Base-by-base conservation (phyloP, 2,113 vertebrate species). In the Antigone vipio region DNA sequence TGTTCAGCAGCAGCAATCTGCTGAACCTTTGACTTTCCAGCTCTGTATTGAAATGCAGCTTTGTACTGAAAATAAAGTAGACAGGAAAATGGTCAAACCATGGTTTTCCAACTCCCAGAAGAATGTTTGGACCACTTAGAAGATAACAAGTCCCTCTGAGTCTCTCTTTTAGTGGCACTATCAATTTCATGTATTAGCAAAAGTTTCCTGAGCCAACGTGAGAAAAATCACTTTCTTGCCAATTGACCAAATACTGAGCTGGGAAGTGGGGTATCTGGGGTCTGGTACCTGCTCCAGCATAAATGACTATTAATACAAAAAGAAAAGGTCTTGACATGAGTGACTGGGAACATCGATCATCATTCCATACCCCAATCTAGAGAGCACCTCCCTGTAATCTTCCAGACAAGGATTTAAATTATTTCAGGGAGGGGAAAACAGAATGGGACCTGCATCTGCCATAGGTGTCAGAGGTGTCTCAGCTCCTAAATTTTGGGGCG, bases 271-370 rank as follows among this genome's bases (percentile, higher is more conserved):
- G 11, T 52, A 35, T 58, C 38, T 63, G 29, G 16, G 24, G 22
- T 55, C 27, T 73, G 71, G 58, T 67, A 64, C 27, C 67, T 55
- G 47, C 56, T 79, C 47, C 75, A 72, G 62, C 58, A 42, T 1
- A 59, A 67, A 59, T 38, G 4, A 5, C 29, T 55, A 0, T 13
- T 38, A 16, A 15, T 3, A 50, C 8, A 73, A 68, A 73, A 62
- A 64, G 22, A 73, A 89, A 68, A 0, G 2, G 5, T 29, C 35
- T 22, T 50, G 67, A 30, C 22, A 38, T 26, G 15, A 30, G 13
- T 64, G 58, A 50, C n/a, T 4, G 5, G 49, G n/a, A 55, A 34
- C 35, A 64, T 27, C 0, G 0, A 44, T 23, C 26, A 15, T 12
- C 17, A 5, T 6, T 8, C 27, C 49, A 18, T 11, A 24, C 18